phyloP scores from a whole-genome alignment of 2,797 vertebrate species.

The Chaunax sp. region DNA sequence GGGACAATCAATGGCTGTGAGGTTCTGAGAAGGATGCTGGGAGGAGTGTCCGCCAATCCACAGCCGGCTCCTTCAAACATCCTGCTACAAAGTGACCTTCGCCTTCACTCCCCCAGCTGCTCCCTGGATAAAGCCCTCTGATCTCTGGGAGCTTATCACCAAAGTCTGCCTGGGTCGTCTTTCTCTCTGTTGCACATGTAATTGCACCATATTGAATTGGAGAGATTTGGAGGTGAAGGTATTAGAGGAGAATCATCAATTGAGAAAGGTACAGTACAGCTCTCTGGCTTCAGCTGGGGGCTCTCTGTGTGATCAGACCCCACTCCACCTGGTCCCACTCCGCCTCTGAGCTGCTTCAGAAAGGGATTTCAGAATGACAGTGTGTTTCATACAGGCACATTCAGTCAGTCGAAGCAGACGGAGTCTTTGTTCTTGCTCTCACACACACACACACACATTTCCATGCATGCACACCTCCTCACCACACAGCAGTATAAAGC shows the following conservation, averaged over 20 bases:
- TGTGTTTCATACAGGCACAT: constrained; percentile 67
- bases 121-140: constrained; percentile 71
- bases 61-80: constrained; percentile 48
- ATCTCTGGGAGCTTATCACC: constrained; percentile 70
- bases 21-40: constrained; percentile 22
- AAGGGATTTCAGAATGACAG: constrained; percentile 52
- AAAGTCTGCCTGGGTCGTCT: constrained; percentile 60
- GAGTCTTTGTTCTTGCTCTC: constrained; percentile 72
- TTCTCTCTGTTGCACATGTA: constrained; percentile 69
- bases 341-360: constrained; percentile 61
- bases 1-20: constrained; percentile 32
- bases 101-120: constrained; percentile 57
- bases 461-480: constrained; percentile 33
- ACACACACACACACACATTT: constrained; percentile 39
- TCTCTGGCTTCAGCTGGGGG: neutral
- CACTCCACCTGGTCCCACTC: constrained; percentile 55
- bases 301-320: neutral
- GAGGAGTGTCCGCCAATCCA: constrained; percentile 51
- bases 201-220: constrained; percentile 62
- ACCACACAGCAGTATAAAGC: constrained; percentile 56
- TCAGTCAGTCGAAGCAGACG: constrained; percentile 70
- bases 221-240: constrained; percentile 41
- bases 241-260: constrained; percentile 31
- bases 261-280: too few species aligned
- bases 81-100: constrained; percentile 67